These are phyloP conservation scores for Trichonephila inaurata DNA, from an alignment of 1,140 invertebrate species.

Conservation along the genomic window DNA sequence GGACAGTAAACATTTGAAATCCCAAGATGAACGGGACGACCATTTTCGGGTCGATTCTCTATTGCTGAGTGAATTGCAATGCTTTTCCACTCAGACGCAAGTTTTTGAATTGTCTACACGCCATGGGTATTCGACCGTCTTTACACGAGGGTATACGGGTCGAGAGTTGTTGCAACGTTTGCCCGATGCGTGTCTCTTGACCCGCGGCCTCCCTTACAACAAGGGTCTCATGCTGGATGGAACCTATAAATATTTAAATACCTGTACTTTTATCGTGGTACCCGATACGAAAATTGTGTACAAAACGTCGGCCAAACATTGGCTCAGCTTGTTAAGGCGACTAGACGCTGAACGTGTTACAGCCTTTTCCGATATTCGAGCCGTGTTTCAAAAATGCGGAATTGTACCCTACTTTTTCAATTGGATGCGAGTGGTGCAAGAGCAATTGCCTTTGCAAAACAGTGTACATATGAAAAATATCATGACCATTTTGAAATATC, in stretches of 20 bases:
- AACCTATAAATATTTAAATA: background rate
- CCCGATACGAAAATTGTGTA: background rate
- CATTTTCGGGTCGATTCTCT: background rate
- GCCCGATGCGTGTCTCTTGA: too few species aligned
- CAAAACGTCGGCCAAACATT: background rate
- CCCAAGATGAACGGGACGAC: background rate
- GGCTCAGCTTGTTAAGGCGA: background rate
- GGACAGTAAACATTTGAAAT: background rate
- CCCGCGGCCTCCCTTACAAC: too few species aligned
- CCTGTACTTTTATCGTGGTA: background rate
- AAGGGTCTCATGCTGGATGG: background rate
- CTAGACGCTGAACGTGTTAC: background rate
- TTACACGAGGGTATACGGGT: too few species aligned
- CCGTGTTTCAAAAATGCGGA: constrained; percentile 10
- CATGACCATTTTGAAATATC: too few species aligned
- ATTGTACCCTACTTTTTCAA: constrained; percentile 16
- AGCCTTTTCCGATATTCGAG: constrained; percentile 1
- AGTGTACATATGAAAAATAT: too few species aligned
- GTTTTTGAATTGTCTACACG: background rate
- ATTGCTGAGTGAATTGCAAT: background rate
- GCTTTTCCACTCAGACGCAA: background rate
- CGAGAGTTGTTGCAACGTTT: too few species aligned
- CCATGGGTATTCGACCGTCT: too few species aligned
- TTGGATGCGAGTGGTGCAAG: too few species aligned
- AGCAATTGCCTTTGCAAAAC: too few species aligned